Conservation (phyloP, 2,113 vertebrate genomes). For the Merops nubicus region DNA sequence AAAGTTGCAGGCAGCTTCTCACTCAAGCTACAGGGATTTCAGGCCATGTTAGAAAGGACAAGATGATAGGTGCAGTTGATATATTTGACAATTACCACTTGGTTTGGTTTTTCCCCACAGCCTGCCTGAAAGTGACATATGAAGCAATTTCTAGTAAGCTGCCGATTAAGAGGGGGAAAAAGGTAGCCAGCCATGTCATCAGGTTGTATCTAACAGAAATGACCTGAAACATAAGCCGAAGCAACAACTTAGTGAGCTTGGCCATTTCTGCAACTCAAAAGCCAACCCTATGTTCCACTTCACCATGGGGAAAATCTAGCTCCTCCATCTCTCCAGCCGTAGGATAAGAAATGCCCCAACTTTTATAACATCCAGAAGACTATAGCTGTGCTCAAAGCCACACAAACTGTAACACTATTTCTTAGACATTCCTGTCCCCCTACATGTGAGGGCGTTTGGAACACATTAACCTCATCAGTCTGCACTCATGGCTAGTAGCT, state of each 20-base stretch:
- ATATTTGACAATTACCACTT: neutral
- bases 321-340: neutral
- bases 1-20: neutral
- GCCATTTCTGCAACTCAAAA: neutral
- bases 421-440: too few relatives aligned
- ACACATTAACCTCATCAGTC: neutral
- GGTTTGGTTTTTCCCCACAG: neutral
- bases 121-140: neutral
- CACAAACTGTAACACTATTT: too few relatives aligned
- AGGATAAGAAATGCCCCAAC: neutral
- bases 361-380: too few relatives aligned
- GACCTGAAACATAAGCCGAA: neutral
- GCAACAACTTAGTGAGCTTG: neutral
- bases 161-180: neutral
- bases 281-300: neutral
- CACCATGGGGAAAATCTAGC: neutral
- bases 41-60: neutral
- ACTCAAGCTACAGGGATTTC: neutral
- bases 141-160: neutral
- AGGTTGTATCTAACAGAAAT: neutral
- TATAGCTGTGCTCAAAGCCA: too few relatives aligned
- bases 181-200: neutral
- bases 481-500: rapidly evolving
- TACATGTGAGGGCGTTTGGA: neutral
- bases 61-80: neutral